A percentile compares a stretch with the other conserved stretches of the same genome.
These are phyloP conservation scores for Spondyliosoma cantharus DNA, from an alignment of 2,797 vertebrate species.

Conservation along the genomic window DNA sequence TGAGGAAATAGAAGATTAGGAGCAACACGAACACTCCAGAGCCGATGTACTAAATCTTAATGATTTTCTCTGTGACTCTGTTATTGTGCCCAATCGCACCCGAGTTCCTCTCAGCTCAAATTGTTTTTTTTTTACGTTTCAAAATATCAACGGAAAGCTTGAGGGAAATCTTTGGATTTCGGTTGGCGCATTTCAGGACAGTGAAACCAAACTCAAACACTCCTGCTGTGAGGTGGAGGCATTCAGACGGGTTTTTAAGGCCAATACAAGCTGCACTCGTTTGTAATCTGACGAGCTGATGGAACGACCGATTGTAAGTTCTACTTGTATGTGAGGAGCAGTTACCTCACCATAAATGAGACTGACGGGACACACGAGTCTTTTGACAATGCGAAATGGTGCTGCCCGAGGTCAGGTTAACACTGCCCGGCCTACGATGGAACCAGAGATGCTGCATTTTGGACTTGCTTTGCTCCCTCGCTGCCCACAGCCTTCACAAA, in stretches of 20 bases:
- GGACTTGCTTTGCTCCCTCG: conserved; percentile 50
- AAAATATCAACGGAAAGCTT: conserved; percentile 21
- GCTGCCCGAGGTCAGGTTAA: conserved; percentile 38
- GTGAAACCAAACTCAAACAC: not conserved
- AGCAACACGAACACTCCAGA: not conserved
- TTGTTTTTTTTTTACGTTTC: conserved; percentile 6
- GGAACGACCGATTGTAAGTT: conserved; percentile 23
- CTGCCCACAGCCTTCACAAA: conserved; percentile 63
- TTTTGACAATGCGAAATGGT: conserved; percentile 49
- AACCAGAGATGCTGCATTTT: conserved; percentile 47
- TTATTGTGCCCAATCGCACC: conserved; percentile 1
- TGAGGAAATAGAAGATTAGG: conserved; percentile 3
- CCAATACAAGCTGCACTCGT: not conserved
- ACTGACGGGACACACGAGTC: conserved; percentile 44
- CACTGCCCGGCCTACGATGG: conserved; percentile 27
- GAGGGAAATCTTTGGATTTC: conserved; percentile 4
- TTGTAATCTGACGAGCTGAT: not conserved
- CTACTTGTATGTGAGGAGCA: conserved; percentile 30
- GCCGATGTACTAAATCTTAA: conserved; percentile 19
- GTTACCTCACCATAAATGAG: conserved; percentile 25
- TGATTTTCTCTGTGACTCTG: conserved; percentile 12
- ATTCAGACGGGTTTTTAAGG: conserved; percentile 11
- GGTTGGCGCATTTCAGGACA: not conserved
- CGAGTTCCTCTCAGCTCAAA: conserved; percentile 10
- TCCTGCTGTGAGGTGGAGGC: not conserved